A percentile compares a stretch with the other conserved stretches of the same genome.
Conservation (phyloP, 2,888 invertebrate species). For the Leptinotarsa juncta region DNA sequence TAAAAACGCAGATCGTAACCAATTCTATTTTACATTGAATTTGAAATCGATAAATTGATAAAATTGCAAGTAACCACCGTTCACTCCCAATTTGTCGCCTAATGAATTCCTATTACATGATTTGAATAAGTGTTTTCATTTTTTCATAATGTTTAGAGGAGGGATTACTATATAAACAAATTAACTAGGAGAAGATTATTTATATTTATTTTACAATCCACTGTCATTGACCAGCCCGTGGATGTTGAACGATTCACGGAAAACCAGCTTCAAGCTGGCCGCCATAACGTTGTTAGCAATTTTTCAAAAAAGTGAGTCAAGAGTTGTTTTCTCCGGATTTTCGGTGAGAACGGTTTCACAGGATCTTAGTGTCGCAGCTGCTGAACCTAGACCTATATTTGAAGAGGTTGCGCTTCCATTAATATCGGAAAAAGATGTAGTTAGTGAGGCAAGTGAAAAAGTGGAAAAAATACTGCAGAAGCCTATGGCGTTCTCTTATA, state of each 20-base stretch:
- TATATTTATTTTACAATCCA: background rate
- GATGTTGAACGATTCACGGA: conserved; percentile 19
- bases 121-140: conserved; percentile 42
- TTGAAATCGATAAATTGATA: conserved; percentile 51
- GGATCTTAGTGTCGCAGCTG: conserved; percentile 52
- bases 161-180: conserved; percentile 43
- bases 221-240: conserved; percentile 19
- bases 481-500: conserved; percentile 58
- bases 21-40: conserved; percentile 25
- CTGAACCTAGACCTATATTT: conserved; percentile 54
- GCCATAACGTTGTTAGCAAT: conserved; percentile 17
- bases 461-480: conserved; percentile 57
- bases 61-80: conserved; percentile 48
- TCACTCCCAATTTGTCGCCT: conserved; percentile 50
- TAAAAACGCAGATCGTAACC: conserved; percentile 37
- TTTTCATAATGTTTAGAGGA: conserved; percentile 36
- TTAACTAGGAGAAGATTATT: conserved; percentile 20
- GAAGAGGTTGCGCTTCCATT: conserved; percentile 49
- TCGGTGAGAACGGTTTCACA: conserved; percentile 26
- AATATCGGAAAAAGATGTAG: conserved; percentile 41
- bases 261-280: conserved; percentile 24
- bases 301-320: conserved; percentile 9
- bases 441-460: conserved; percentile 55
- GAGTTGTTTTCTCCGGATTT: conserved; percentile 31
- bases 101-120: conserved; percentile 49